These are phyloP conservation scores for Drosophila borborema DNA, from an alignment of 2,888 invertebrate genomes.

Conservation along the genomic window DNA sequence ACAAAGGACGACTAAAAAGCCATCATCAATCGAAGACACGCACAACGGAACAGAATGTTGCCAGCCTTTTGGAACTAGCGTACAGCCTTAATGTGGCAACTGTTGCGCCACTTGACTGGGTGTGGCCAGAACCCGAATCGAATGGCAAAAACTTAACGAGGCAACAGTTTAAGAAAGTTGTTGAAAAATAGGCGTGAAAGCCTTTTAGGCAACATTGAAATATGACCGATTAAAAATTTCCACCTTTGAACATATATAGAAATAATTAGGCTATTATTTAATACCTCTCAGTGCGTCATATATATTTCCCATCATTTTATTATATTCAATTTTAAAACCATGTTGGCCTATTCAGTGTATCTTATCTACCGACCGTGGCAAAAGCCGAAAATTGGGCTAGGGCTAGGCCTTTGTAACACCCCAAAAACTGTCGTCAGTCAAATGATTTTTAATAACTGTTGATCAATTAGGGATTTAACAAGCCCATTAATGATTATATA, in stretches of 20 bases:
- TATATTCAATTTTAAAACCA: not conserved
- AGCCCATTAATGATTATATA: conserved; percentile 13
- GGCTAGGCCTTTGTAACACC: not conserved
- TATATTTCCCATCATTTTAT: not conserved
- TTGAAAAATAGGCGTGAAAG: conserved; percentile 18
- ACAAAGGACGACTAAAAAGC: conserved; percentile 35
- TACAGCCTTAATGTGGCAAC: conserved; percentile 41
- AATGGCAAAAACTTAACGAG: conserved; percentile 16
- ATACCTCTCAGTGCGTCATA: not conserved
- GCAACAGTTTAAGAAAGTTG: conserved; percentile 42
- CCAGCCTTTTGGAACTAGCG: not conserved
- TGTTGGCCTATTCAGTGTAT: not conserved
- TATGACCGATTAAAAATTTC: not conserved
- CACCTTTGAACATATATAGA: not conserved
- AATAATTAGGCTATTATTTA: conserved; percentile 1
- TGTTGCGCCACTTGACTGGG: conserved; percentile 56
- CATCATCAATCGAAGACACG: conserved; percentile 60
- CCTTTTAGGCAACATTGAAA: not conserved
- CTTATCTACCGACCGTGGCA: conserved; percentile 4
- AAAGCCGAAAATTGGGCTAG: not conserved
- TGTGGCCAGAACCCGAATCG: conserved; percentile 20
- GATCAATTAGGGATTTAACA: conserved; percentile 24
- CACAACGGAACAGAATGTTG: conserved; percentile 24
- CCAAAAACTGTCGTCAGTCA: not conserved
- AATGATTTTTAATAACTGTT: conserved; percentile 12